Evolutionary conservation across 2,113 vertebrate species (phyloP).

Genomic region (Alosa alosa): DNA sequence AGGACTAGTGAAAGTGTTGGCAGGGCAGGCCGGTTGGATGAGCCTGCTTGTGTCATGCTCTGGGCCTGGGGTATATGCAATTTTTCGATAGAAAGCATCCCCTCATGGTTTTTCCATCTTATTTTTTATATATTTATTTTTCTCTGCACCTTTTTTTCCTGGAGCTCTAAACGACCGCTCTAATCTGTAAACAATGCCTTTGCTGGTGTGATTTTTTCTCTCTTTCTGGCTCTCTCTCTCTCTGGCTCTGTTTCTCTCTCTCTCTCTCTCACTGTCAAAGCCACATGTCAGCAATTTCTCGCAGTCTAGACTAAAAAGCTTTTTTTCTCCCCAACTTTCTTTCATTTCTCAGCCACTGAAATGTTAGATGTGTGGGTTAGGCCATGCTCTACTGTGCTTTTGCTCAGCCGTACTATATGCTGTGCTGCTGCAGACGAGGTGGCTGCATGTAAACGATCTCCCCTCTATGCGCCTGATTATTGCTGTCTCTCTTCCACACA

Average conservation of each 20-base stretch:
- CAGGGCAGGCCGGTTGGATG: background rate
- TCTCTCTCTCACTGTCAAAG: background rate
- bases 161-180: conserved; percentile 17
- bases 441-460: background rate
- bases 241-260: background rate
- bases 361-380: background rate
- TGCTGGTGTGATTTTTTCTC: conserved; percentile 8
- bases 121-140: background rate
- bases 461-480: background rate
- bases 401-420: background rate
- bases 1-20: background rate
- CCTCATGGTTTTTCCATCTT: background rate
- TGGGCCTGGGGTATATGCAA: background rate
- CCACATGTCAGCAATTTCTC: background rate
- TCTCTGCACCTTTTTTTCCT: background rate
- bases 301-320: background rate
- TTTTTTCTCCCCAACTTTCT: background rate
- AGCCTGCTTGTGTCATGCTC: background rate
- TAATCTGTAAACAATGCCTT: conserved; percentile 6
- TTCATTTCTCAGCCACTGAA: background rate
- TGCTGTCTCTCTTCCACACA: conserved; percentile 47
- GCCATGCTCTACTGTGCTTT: background rate
- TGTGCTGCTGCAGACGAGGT: background rate
- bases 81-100: background rate
- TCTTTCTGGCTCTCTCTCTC: background rate